Evolutionary conservation across 2,797 vertebrate genomes (phyloP).

Genomic region (Dipus sagitta): DNA sequence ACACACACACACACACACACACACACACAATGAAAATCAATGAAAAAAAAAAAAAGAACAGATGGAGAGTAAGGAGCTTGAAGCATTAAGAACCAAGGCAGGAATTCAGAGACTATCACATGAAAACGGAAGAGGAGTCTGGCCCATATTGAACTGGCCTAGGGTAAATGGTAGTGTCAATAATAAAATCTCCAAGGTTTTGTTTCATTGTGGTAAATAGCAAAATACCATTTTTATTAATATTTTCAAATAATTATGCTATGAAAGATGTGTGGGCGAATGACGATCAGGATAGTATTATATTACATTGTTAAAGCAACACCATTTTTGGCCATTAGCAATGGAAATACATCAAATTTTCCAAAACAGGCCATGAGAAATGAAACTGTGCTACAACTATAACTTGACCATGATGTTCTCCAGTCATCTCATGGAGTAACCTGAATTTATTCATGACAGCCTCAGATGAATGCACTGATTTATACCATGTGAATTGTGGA

Average conservation of each 20-base stretch:
- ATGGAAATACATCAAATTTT: neutral
- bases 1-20: no score
- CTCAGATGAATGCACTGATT: neutral
- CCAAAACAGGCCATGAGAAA: neutral
- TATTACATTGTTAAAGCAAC: neutral
- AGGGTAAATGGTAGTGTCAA: neutral
- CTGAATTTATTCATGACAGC: neutral
- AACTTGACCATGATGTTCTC: neutral
- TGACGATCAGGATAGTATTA: neutral
- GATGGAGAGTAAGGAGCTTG: neutral
- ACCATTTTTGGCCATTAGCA: neutral
- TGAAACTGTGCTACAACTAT: neutral
- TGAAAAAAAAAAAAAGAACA: no score
- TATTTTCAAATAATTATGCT: slow-evolving; percentile 10
- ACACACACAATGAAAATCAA: no score
- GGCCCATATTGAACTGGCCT: neutral
- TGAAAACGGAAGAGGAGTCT: neutral
- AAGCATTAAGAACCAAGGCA: neutral
- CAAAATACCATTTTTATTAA: neutral
- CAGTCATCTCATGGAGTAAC: neutral
- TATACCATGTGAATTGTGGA: neutral
- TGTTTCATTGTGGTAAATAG: neutral
- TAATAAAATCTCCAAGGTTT: neutral
- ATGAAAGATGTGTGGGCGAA: slow-evolving; percentile 4
- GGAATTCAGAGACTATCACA: neutral